Base-by-base conservation (phyloP, 1,140 invertebrate species). In the Eriocheir sinensis region DNA sequence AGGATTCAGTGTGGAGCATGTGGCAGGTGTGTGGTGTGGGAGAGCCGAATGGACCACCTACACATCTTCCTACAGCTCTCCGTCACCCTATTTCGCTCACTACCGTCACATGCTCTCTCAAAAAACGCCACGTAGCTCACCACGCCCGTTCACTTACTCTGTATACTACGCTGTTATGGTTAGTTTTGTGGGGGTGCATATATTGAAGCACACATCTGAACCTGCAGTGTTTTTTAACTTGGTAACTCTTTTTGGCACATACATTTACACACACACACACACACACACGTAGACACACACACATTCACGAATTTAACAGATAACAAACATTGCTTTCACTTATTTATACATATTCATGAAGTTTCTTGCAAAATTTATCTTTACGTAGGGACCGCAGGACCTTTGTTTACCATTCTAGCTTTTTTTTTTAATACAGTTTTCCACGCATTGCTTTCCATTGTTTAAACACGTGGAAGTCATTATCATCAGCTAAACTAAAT, bases 301-400 rank as follows among this genome's bases (percentile, higher is more conserved):
- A 72, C 53, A 72, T 72, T 12, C 27, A 72, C 27, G 27, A 12
- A 36, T 85, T 38, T 85, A 85, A 38, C 34, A 38, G 38, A 38
- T 38, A 38, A 85, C 38, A 85, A 36, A 85, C 38, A 85, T 85
- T 38, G 38, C 38, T 38, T 85, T 38, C 38, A 85, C 12, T 38
- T 85, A 85, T 85, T 38, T 85, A 85, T 85, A 85, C 38, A 85
- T 85, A 85, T 85, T 38, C 38, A 85, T 85, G 36, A 17, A 36
- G 60, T n/a, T 72, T 72, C 60, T 72, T 72, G 60, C 60, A 72
- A 72, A 72, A 72, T 72, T 72, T 72, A 72, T 72, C 60, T 72
- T 72, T 72, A 72, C 60, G n/a, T 72, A 21, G 60, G 60, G 60
- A 72, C 60, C 60, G 60, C 60, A 72, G n/a, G n/a, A 72, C 27